A percentile compares a stretch with the other conserved stretches of the same genome.
phyloP scores from a whole-genome alignment of 2,797 vertebrate species.

The Pteronotus mesoamericanus region DNA sequence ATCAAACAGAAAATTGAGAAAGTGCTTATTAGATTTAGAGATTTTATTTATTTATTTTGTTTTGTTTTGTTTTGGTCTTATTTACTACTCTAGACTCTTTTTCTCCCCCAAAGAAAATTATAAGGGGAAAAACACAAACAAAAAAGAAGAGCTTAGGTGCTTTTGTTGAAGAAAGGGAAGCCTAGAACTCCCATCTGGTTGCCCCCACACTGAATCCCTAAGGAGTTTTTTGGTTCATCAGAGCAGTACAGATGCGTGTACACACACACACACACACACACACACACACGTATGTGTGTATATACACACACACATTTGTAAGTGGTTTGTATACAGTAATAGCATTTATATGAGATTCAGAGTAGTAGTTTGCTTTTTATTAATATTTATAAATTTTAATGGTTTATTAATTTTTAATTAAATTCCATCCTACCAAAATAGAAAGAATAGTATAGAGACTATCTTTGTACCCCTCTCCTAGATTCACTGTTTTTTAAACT shows the following conservation, averaged over 20 bases:
- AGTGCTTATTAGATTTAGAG: background rate
- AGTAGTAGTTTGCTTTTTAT: background rate
- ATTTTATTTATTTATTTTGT: background rate
- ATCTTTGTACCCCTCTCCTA: background rate
- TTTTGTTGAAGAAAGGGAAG: background rate
- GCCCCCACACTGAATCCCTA: background rate
- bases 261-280: too few relatives aligned
- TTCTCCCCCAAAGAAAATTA: background rate
- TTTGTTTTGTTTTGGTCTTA: background rate
- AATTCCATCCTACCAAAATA: background rate
- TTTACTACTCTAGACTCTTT: background rate
- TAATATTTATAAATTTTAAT: background rate
- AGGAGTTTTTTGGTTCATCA: background rate
- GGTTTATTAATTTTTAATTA: slow-evolving; percentile 3
- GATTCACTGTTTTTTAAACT: background rate
- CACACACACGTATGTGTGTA: too few relatives aligned
- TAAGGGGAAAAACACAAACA: background rate
- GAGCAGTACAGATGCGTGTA: background rate
- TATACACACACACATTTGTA: background rate
- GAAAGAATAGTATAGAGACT: background rate
- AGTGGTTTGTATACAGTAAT: background rate
- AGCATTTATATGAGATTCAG: background rate
- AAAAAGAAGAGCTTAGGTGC: background rate
- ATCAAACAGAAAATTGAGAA: background rate
- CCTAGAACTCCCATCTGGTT: background rate